Base-by-base conservation (phyloP, 1,140 invertebrate genomes). In the Drosophila chauvacae region DNA sequence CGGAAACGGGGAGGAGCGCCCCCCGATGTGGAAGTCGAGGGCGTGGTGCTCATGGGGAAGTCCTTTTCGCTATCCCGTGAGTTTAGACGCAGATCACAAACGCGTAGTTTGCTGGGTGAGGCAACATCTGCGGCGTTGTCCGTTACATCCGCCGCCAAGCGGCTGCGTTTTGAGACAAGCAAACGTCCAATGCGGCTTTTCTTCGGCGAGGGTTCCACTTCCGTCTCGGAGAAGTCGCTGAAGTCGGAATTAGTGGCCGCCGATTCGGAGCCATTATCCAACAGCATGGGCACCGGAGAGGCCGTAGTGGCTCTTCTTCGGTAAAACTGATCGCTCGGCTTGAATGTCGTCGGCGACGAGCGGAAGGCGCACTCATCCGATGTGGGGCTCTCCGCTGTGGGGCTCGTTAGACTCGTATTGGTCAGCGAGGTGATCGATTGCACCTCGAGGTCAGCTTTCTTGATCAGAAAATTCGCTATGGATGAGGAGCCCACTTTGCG, bases 181-280 rank as follows among this genome's bases (percentile, higher is more conserved):
- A 92, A 85, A 79, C 83, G 94, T 75, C 81, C 94, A 74, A 94
- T 85, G 71, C 94, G 94, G 16, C 93, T 93, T 80, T 96, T 96
- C 88, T 96, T 96, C 13, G 95, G 95, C 14, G 95, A 95, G 2
- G 96, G 96, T 85, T 96, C 95, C 7, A 95, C 92, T 92, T 96
- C 95, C 39, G 93, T 93, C 93, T 95, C 93, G 11, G 94, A 94
- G 18, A 94, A 94, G n/a, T 94, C 94, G 48, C 93, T 93, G 66
- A 94, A 93, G 55, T 94, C 94, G 0, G 94, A 94, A 50, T 91
- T 91, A 1, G 91, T 91, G 23, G 91, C 91, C 23, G 71, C 91
- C 16, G 94, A 94, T 39, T 93, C 93, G 11, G 93, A 91, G n/a
- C 92, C 93, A 63, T 94, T 94, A 72, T 94, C 94, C 92, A 94